These are phyloP conservation scores for Nomada goodeniana DNA, from an alignment of 2,888 invertebrate genomes.

Conservation along the genomic window DNA sequence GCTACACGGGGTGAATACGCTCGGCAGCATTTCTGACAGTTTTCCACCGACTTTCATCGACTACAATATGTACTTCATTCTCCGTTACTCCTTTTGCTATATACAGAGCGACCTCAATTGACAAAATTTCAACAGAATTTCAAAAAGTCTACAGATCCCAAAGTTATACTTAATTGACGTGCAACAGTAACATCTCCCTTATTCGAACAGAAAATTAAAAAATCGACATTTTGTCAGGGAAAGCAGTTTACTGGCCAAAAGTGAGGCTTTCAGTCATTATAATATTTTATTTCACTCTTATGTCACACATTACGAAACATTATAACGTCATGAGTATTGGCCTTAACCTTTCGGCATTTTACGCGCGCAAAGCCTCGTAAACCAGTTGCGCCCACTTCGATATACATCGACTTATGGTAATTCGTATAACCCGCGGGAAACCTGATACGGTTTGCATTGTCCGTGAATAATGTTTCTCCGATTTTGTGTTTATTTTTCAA, in stretches of 20 bases:
- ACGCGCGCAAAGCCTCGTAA: constrained; percentile 36
- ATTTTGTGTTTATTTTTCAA: not conserved
- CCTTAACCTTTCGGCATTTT: constrained; percentile 64
- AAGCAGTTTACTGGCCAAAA: not conserved
- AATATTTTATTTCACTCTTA: constrained; percentile 10
- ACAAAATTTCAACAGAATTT: too few relatives aligned
- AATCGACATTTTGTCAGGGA: not conserved
- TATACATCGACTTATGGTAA: constrained; percentile 9
- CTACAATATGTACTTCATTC: not conserved
- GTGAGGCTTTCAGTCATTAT: too few relatives aligned
- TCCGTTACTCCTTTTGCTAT: not conserved
- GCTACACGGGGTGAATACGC: not conserved
- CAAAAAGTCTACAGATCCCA: too few relatives aligned
- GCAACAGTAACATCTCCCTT: not conserved
- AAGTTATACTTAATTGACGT: too few relatives aligned
- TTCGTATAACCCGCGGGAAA: not conserved
- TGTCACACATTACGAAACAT: constrained; percentile 30
- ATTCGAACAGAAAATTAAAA: not conserved
- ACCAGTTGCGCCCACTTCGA: constrained; percentile 43
- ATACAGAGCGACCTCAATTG: too few relatives aligned
- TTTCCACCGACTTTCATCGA: not conserved
- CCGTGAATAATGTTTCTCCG: constrained; percentile 13
- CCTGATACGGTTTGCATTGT: not conserved
- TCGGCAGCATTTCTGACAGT: not conserved
- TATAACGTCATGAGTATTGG: constrained; percentile 26